A percentile compares a stretch with the other conserved stretches of the same genome.
phyloP scores from a whole-genome alignment of 2,797 vertebrate species.

The Hylomyscus alleni region DNA sequence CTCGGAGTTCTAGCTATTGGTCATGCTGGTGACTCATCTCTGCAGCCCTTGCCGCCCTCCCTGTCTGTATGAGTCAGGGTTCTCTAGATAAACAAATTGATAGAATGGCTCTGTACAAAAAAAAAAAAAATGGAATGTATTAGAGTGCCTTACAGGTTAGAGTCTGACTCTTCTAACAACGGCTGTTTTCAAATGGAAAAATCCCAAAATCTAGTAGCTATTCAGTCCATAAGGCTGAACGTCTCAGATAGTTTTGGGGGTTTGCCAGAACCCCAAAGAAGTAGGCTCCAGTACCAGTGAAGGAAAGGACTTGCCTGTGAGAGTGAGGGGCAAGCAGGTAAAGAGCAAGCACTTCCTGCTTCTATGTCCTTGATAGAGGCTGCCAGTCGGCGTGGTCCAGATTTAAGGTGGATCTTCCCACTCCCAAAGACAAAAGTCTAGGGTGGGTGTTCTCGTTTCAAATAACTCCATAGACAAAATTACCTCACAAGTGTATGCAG shows the following conservation, averaged over 20 bases:
- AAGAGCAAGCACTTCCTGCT: neutral
- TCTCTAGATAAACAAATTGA: neutral
- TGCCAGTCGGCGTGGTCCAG: neutral
- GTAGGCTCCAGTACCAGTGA: neutral
- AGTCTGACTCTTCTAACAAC: neutral
- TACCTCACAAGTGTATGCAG: no score
- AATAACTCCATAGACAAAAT: neutral
- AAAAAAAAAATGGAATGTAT: neutral
- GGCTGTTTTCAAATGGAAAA: neutral
- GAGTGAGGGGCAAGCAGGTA: no score
- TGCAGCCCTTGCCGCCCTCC: neutral
- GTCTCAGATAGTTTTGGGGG: neutral
- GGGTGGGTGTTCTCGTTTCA: neutral
- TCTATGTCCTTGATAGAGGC: no score
- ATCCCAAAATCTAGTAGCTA: neutral
- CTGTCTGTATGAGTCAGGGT: neutral
- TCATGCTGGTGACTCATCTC: no score
- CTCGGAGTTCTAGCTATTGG: neutral
- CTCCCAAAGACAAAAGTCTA: neutral
- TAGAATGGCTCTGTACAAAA: neutral
- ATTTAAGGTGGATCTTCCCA: neutral
- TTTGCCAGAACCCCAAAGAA: neutral
- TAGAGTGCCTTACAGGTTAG: neutral
- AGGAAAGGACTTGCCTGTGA: neutral
- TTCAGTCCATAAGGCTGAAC: neutral